Evolutionary conservation across 1,140 invertebrate genomes (phyloP), one percentile per base, ranked within the genome.

Genomic region (Panagrolaimus sp.): DNA sequence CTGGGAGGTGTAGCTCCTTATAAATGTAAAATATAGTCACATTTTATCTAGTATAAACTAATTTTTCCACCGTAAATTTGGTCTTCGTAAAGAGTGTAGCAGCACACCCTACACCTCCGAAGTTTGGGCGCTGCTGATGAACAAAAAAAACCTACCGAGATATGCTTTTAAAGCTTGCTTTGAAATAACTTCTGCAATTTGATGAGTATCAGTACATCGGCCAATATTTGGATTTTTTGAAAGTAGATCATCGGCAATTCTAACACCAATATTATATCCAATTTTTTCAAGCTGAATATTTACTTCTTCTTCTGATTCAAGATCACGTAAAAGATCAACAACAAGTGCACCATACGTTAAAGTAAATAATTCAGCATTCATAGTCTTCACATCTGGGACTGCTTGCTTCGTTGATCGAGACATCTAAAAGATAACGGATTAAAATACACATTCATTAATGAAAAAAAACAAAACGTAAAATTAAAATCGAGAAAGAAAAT

Each of bases 331-430:
- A 82, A 99, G 89, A 86, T 98, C 95, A 13, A 92, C 90, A 0
- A 99, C 94, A 20, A 99, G 84, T 4, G 96, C 91, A 51, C 96
- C 96, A 86, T 99, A 99, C 4, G 96, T 98, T 43, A 99, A 85
- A 2, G 92, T 96, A 77, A 99, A 91, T 48, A 99, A 86, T 84
- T 99, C 96, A 23, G 68, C 65, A 53, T 76, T 75, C 63, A 75
- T 74, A 11, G 51, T 57, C n/a, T 57, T 57, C 9, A 57, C 51
- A 11, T 57, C 51, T 20, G 51, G 51, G 5, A 57, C 51, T 11
- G n/a, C 16, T 27, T 57, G 51, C 20, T 57, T 57, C 4, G 51
- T 25, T 2, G 51, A 57, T 4, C 51, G 51, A 27, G 51, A 57
- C 51, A 57, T 57, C 51, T 57, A 25, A 57, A 57, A 38, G 7